Conservation (phyloP, 2,888 invertebrate genomes). For the Mellilla xanthometata region DNA sequence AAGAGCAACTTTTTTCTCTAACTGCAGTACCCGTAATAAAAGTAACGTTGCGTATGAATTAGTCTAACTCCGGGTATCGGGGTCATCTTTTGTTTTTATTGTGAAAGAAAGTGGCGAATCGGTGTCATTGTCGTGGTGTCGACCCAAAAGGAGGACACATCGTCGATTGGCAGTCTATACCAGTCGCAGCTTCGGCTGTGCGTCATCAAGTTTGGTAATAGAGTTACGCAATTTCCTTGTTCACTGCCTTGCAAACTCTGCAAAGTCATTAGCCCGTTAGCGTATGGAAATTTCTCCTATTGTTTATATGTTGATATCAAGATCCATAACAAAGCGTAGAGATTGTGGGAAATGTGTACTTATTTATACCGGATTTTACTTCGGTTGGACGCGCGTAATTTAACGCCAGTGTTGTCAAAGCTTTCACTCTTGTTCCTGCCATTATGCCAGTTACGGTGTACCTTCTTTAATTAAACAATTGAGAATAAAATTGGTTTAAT, state of each 20-base stretch:
- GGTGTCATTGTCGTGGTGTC: slow-evolving; percentile 67
- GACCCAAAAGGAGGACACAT: slow-evolving; percentile 57
- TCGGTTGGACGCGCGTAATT: slow-evolving; percentile 26
- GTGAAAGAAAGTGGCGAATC: slow-evolving; percentile 64
- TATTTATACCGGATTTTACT: slow-evolving; percentile 22
- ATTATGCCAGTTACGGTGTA: slow-evolving; percentile 11
- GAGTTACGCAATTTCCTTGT: slow-evolving; percentile 63
- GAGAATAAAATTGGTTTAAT: neutral
- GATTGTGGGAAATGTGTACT: slow-evolving; percentile 28
- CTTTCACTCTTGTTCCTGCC: slow-evolving; percentile 28
- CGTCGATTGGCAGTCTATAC: slow-evolving; percentile 56
- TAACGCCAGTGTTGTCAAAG: slow-evolving; percentile 23
- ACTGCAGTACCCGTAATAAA: neutral
- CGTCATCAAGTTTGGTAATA: slow-evolving; percentile 63
- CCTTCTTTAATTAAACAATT: slow-evolving; percentile 1
- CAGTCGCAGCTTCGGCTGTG: slow-evolving; percentile 55
- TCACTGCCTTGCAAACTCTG: slow-evolving; percentile 51
- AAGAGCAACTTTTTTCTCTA: neutral
- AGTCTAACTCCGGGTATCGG: slow-evolving; percentile 27
- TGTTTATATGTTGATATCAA: slow-evolving; percentile 35
- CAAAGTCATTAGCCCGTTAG: slow-evolving; percentile 24
- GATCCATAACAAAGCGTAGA: slow-evolving; percentile 31
- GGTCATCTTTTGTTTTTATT: slow-evolving; percentile 65
- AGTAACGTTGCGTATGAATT: neutral
- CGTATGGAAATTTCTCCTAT: slow-evolving; percentile 43